Evolutionary conservation across 2,888 invertebrate species (phyloP), one percentile per base, ranked within the genome.

Genomic region (Caenorhabditis sp.): DNA sequence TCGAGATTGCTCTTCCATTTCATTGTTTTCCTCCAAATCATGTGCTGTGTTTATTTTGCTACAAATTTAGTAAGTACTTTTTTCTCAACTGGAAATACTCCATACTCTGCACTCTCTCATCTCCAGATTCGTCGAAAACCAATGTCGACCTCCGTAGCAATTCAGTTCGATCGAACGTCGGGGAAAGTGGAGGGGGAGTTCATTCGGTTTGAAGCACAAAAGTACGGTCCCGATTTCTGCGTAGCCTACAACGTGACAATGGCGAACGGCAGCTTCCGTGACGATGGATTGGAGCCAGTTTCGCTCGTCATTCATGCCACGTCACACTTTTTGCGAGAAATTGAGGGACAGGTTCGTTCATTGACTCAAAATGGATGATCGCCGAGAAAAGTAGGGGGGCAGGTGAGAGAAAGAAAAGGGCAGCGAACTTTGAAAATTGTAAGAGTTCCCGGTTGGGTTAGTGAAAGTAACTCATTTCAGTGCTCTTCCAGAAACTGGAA

Each of bases 221-320:
- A 68, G 30, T 75, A 75, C 50, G 48, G 50, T 5, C 24, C 48
- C 0, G 55, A 75, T 41, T 81, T 73, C 45, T 81, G 81, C 63
- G 78, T 81, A 9, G 78, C 79, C n/a, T 79, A 72, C 48, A 81
- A 81, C 52, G 79, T 81, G 5, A 79, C 79, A 4, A 72, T 43
- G 32, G 75, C 73, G 0, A 30, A 37, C 15, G 71, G 70, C n/a
- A 45, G 50, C 13, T 82, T 78, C 26, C 73, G 78, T 20, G 71
- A 76, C 20, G 80, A 80, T 50, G 80, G 77, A 3, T 22, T 82
- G 27, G 79, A 82, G 41, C 80, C 82, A 8, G 71, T 82, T n/a
- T 72, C 78, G 13, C 58, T 82, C 5, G 79, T 72, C 0, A 56
- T 75, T 32, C 82, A 82, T 61, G 72, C 80, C 13, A 81, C 82